A percentile compares a stretch with the other conserved stretches of the same genome.
These are phyloP conservation scores for Ryuthela nishihirai DNA, from an alignment of 2,888 invertebrate genomes.

Conservation along the genomic window DNA sequence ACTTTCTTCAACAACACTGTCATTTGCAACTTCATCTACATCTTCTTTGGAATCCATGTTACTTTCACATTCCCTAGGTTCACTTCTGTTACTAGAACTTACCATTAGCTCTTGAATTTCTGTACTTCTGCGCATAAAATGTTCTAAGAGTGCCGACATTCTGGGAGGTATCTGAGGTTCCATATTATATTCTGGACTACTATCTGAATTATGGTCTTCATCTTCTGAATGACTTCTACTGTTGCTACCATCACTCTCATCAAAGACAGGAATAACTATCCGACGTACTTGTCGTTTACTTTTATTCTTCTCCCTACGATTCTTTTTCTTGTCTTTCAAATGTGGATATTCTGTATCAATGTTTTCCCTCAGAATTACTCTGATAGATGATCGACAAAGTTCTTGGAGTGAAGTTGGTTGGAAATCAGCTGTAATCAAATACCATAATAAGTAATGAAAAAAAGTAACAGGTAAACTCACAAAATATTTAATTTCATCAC, in stretches of 20 bases:
- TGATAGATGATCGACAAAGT: conserved; percentile 59
- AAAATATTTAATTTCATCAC: no score
- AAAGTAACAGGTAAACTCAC: no score
- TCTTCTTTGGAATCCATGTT: background rate
- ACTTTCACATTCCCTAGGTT: conserved; percentile 1
- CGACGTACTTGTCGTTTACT: conserved; percentile 44
- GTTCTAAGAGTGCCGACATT: conserved; percentile 43
- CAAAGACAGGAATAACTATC: conserved; percentile 53
- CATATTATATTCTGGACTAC: conserved; percentile 27
- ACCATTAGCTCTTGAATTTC: conserved; percentile 15
- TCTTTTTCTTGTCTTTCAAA: conserved; percentile 47
- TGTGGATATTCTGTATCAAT: conserved; percentile 57
- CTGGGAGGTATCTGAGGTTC: conserved; percentile 25
- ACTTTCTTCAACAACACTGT: no score
- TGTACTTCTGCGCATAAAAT: conserved; percentile 41
- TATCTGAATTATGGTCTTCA: conserved; percentile 21
- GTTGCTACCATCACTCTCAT: conserved; percentile 50
- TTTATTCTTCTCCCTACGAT: conserved; percentile 42
- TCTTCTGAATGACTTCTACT: conserved; percentile 19
- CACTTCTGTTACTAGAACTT: background rate
- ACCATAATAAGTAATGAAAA: no score
- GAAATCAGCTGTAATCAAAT: conserved; percentile 57
- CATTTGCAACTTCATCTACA: background rate
- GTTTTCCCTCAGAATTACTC: conserved; percentile 58
- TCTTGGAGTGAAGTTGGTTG: conserved; percentile 60